Base-by-base conservation (phyloP, 2,797 vertebrate genomes). In the Epinephelus awoara region DNA sequence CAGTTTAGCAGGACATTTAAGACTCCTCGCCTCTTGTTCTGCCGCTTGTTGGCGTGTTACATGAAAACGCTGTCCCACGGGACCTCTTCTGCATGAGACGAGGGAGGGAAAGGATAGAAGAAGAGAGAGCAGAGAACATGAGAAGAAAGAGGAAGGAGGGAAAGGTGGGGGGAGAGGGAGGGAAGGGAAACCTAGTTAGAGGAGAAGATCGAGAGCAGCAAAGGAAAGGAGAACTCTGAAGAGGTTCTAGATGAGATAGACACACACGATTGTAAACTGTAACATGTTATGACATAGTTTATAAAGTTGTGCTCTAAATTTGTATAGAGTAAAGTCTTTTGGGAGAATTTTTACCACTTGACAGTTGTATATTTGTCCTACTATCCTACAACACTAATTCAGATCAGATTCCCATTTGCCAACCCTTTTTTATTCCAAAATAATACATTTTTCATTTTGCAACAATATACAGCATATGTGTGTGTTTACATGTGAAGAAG, bases 1-100 rank as follows among this genome's bases (percentile, higher is more conserved):
- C 68, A 88, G 85, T 90, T 92, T 88, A 91, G 77, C 73, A 42
- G 83, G 84, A 84, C 83, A 86, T 83, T 89, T 89, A 86, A 85
- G 86, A 85, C 65, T 68, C 77, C 52, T 77, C 62, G 54, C 62
- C 46, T 85, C 77, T 80, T 75, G 64, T 85, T 82, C 81, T 72
- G 3, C 27, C 0, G 69, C 79, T 86, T 81, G 85, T 84, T 83
- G 84, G 77, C 46, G 44, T 82, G 84, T 79, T 85, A 82, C 76
- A 84, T 84, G 80, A 87, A 85, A 87, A 91, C 62, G 2, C n/a
- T 17, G 0, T 87, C 90, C 79, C 87, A 3, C 6, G 88, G 83
- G 91, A 85, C 27, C 57, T 67, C 76, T 61, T 80, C 75, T 70
- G 76, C 75, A 79, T 25, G 42, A 82, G 68, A 63, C 29, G 72